phyloP scores from a whole-genome alignment of 2,888 invertebrate genomes.

The Phanerotoma sp. region DNA sequence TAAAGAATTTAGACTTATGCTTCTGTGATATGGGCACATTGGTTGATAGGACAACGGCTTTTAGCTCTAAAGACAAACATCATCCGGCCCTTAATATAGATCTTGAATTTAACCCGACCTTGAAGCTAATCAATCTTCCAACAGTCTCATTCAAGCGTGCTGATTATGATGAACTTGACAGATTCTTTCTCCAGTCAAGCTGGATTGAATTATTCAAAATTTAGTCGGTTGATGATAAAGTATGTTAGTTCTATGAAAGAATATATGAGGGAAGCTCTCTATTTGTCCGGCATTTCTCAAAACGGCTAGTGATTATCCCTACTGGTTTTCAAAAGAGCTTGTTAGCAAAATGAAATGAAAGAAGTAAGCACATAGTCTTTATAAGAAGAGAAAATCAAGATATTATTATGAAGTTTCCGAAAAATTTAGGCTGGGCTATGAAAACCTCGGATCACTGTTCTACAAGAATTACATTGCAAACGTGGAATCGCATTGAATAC shows the following conservation, averaged over 20 bases:
- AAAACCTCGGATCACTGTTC: too few species aligned
- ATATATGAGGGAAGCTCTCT: background rate
- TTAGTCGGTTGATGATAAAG: background rate
- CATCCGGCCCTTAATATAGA: too few species aligned
- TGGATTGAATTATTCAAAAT: background rate
- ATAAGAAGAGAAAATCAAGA: background rate
- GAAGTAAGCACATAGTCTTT: background rate
- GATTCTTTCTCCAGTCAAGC: background rate
- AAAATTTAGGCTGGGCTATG: too few species aligned
- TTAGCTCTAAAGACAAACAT: background rate
- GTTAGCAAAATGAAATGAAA: background rate
- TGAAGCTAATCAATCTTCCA: background rate
- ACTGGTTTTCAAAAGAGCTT: background rate
- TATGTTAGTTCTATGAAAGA: background rate
- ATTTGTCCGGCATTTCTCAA: background rate
- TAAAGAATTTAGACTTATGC: too few species aligned
- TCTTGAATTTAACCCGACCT: background rate
- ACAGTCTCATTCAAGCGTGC: background rate
- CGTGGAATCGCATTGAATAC: too few species aligned
- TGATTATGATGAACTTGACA: background rate
- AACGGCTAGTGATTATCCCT: too few species aligned
- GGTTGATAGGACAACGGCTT: too few species aligned
- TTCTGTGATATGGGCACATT: too few species aligned
- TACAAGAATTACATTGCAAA: too few species aligned
- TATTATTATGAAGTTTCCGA: too few species aligned